These are phyloP conservation scores for Drosophila ezoana DNA, from an alignment of 2,888 invertebrate species.

Conservation along the genomic window DNA sequence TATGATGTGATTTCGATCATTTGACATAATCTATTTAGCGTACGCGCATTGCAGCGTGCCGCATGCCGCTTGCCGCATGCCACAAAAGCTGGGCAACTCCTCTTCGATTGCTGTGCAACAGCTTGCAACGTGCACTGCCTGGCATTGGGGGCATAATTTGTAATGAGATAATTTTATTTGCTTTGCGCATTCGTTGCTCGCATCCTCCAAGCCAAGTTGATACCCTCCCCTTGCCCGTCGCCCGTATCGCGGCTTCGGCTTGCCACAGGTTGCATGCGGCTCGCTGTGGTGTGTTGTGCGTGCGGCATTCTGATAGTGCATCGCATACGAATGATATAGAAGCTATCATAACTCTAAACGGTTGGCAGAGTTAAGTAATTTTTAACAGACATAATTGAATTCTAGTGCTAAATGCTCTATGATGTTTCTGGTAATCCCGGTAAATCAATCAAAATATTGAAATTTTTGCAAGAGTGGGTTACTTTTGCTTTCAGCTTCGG, in stretches of 20 bases:
- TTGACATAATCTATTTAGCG: conserved; percentile 84
- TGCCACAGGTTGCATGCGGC: too few relatives aligned
- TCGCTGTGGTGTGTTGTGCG: not conserved
- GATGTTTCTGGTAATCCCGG: too few relatives aligned
- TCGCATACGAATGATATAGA: conserved; percentile 38
- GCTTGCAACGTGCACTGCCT: conserved; percentile 8
- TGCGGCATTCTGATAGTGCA: conserved; percentile 24
- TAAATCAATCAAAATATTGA: too few relatives aligned
- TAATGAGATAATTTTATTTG: conserved; percentile 83
- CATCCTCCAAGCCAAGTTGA: conserved; percentile 16
- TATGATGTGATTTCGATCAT: conserved; percentile 84
- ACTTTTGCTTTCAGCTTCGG: too few relatives aligned
- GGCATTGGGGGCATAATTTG: conserved; percentile 73
- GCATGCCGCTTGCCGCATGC: conserved; percentile 18
- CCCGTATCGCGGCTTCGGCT: too few relatives aligned
- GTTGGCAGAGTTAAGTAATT: conserved; percentile 31
- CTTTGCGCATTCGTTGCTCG: conserved; percentile 73
- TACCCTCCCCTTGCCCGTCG: too few relatives aligned
- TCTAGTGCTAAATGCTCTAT: conserved; percentile 30
- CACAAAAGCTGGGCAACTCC: conserved; percentile 23
- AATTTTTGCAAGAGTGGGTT: too few relatives aligned
- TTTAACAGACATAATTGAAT: conserved; percentile 46
- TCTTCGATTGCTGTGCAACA: conserved; percentile 15
- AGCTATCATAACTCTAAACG: conserved; percentile 22
- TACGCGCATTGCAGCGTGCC: conserved; percentile 40